These are phyloP conservation scores for Chaetops frenatus DNA, from an alignment of 2,113 vertebrate genomes.

Conservation along the genomic window DNA sequence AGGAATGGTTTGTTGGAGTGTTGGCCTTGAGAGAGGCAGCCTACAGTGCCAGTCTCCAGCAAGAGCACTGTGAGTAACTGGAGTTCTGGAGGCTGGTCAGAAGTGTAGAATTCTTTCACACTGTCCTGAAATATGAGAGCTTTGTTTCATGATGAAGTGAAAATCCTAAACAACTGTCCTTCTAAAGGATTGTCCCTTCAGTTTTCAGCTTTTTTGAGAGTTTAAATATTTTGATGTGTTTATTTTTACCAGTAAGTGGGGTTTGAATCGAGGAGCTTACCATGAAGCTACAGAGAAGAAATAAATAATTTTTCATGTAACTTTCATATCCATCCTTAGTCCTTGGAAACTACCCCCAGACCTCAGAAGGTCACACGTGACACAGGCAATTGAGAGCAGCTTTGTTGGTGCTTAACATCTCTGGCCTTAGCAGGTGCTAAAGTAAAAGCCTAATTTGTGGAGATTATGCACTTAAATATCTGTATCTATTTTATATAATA, in stretches of 20 bases:
- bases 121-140: background rate
- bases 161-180: background rate
- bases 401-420: background rate
- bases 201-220: background rate
- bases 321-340: background rate
- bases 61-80: background rate
- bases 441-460: background rate
- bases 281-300: background rate
- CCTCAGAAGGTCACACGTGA: fast-evolving
- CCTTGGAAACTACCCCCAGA: background rate
- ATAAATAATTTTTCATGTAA: background rate
- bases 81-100: background rate
- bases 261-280: background rate
- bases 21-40: background rate
- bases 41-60: background rate
- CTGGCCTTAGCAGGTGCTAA: background rate
- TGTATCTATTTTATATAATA: too few relatives aligned
- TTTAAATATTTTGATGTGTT: background rate
- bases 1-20: background rate
- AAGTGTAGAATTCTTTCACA: background rate
- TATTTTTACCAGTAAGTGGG: background rate
- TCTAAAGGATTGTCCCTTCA: background rate
- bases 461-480: background rate
- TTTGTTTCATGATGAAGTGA: background rate
- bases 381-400: background rate